Evolutionary conservation across 2,113 vertebrate genomes (phyloP).

Genomic region (Ammodytes marinus): DNA sequence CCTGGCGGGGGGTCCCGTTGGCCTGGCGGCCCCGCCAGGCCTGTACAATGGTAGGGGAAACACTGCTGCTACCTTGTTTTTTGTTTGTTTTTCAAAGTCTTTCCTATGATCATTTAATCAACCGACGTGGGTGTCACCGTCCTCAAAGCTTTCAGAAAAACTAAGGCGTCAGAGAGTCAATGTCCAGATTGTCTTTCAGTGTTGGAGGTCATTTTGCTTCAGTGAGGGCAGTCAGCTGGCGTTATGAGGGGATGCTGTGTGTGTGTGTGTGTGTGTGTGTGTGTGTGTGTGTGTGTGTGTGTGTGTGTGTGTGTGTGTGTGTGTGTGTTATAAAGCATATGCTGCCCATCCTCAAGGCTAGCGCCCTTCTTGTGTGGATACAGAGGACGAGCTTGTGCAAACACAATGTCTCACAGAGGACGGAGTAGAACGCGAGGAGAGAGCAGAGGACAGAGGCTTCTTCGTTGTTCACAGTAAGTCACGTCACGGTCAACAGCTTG

Average conservation of each 20-base stretch:
- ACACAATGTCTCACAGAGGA: slow-evolving; percentile 53
- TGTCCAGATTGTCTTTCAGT: slow-evolving; percentile 26
- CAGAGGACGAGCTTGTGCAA: slow-evolving; percentile 63
- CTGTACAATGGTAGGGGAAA: too few species aligned
- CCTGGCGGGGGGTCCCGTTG: too few species aligned
- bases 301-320: too few species aligned
- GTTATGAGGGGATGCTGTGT: slow-evolving; percentile 42
- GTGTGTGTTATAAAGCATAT: slow-evolving; percentile 29
- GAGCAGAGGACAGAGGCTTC: slow-evolving; percentile 25
- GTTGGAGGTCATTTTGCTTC: slow-evolving; percentile 44
- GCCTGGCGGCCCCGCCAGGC: too few species aligned
- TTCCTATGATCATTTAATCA: too few species aligned
- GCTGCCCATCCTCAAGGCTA: slow-evolving; percentile 61
- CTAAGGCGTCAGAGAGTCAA: slow-evolving; percentile 23
- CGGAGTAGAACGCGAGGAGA: neutral
- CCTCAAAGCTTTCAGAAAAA: slow-evolving; percentile 8
- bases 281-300: slow-evolving; percentile 6
- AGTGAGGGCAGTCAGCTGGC: slow-evolving; percentile 61
- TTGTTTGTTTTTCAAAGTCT: too few species aligned
- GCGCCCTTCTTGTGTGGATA: slow-evolving; percentile 54
- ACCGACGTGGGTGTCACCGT: neutral
- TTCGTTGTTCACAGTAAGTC: slow-evolving; percentile 32
- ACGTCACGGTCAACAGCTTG: slow-evolving; percentile 25
- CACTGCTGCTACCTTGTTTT: too few species aligned
- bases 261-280: slow-evolving; percentile 15